Percentiles rank a stretch among this genome's conserved stretches.
Evolutionary conservation across 1,140 invertebrate genomes (phyloP).

Genomic region (Apis laboriosa): DNA sequence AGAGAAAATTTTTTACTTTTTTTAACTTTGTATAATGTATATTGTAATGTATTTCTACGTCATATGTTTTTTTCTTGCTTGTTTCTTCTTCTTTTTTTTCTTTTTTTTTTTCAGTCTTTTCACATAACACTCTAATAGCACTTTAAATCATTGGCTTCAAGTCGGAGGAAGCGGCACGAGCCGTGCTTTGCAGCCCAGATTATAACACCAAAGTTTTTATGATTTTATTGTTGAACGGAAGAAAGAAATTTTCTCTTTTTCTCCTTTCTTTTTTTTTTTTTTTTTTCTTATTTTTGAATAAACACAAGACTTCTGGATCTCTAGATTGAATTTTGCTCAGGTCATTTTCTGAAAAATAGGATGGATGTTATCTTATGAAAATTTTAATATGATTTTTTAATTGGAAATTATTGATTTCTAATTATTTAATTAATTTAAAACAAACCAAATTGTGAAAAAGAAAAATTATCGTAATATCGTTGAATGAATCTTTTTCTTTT

Average conservation of each 20-base stretch:
- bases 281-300: too few relatives aligned
- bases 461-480: too few relatives aligned
- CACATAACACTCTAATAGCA: background rate
- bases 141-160: too few relatives aligned
- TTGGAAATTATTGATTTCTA: too few relatives aligned
- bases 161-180: slow-evolving; percentile 42
- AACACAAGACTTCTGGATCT: background rate
- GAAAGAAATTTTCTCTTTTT: background rate
- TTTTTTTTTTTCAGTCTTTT: background rate
- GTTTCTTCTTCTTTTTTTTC: background rate
- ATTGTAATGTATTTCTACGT: background rate
- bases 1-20: too few relatives aligned
- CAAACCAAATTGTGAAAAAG: too few relatives aligned
- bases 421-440: too few relatives aligned
- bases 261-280: background rate
- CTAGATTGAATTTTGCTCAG: background rate
- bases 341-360: background rate
- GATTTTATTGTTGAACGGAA: slow-evolving; percentile 19
- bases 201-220: slow-evolving; percentile 31
- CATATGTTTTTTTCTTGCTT: background rate
- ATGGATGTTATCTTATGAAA: too few relatives aligned
- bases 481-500: too few relatives aligned
- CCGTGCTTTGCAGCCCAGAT: background rate
- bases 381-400: accelerated
- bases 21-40: too few relatives aligned